Evolutionary conservation across 2,888 invertebrate genomes (phyloP).

Genomic region (Petrophora chlorosata): DNA sequence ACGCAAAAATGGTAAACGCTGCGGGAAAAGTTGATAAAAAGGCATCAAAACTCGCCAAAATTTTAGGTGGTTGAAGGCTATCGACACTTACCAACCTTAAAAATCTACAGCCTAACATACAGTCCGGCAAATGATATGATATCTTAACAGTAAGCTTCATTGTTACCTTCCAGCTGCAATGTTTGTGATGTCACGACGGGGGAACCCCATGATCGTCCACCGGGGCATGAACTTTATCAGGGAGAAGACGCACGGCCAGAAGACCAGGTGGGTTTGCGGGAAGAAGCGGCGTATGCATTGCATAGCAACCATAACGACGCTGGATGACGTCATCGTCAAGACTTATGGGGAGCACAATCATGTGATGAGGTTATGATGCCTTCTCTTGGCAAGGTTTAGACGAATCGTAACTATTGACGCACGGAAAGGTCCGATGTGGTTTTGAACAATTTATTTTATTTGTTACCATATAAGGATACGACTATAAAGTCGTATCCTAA

Average conservation of each 20-base stretch:
- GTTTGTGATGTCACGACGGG: conserved; percentile 61
- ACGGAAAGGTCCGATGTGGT: too few relatives aligned
- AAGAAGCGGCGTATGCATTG: conserved; percentile 62
- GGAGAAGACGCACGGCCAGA: conserved; percentile 52
- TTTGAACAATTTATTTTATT: too few relatives aligned
- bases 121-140: not conserved
- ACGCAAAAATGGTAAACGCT: too few relatives aligned
- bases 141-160: not conserved
- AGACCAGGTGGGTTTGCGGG: conserved; percentile 68
- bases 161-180: conserved; percentile 30
- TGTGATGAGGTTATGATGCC: conserved; percentile 1
- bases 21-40: too few relatives aligned
- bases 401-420: too few relatives aligned
- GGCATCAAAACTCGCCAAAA: too few relatives aligned
- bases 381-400: too few relatives aligned
- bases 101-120: too few relatives aligned
- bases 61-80: too few relatives aligned
- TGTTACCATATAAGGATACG: too few relatives aligned
- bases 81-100: too few relatives aligned
- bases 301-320: conserved; percentile 60
- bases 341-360: conserved; percentile 64
- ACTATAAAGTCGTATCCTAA: too few relatives aligned
- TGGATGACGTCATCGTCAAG: conserved; percentile 51
- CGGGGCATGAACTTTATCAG: conserved; percentile 63
- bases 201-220: conserved; percentile 67